A percentile compares a stretch with the other conserved stretches of the same genome.
phyloP scores from a whole-genome alignment of 2,113 vertebrate species.

The Podilymbus podiceps region DNA sequence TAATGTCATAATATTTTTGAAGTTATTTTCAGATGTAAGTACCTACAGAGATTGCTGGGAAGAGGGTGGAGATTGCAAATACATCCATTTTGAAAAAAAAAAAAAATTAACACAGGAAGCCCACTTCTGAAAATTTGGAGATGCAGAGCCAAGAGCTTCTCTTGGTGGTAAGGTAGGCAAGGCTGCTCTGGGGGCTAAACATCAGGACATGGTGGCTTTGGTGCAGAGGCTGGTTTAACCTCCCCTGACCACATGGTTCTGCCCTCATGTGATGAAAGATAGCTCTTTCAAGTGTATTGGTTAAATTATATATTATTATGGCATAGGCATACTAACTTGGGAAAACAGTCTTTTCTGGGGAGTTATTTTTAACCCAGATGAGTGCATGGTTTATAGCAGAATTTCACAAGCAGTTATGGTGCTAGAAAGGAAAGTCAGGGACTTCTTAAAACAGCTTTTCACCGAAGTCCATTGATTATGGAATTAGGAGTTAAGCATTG shows the following conservation, averaged over 20 bases:
- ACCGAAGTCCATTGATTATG: not conserved
- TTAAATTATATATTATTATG: not conserved
- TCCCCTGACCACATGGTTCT: not conserved
- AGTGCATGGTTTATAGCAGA: not conserved
- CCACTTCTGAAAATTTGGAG: not conserved
- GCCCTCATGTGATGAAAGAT: not conserved
- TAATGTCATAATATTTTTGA: not conserved
- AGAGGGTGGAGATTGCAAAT: not conserved
- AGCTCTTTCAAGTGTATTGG: not conserved
- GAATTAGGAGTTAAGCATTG: not conserved
- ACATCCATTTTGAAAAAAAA: not conserved
- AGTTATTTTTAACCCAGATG: not conserved
- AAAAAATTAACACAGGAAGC: not conserved
- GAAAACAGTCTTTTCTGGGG: not conserved
- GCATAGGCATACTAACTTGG: not conserved
- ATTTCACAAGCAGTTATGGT: not conserved
- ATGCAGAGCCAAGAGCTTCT: not conserved
- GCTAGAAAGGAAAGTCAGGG: not conserved
- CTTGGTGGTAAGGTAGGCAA: not conserved
- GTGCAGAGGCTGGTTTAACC: not conserved
- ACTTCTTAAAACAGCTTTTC: not conserved
- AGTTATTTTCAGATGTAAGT: not conserved
- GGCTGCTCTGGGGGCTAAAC: not conserved
- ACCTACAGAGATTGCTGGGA: not conserved
- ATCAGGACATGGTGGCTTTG: not conserved